Base-by-base conservation (phyloP, 2,797 vertebrate genomes). In the Chloroceryle amazona region DNA sequence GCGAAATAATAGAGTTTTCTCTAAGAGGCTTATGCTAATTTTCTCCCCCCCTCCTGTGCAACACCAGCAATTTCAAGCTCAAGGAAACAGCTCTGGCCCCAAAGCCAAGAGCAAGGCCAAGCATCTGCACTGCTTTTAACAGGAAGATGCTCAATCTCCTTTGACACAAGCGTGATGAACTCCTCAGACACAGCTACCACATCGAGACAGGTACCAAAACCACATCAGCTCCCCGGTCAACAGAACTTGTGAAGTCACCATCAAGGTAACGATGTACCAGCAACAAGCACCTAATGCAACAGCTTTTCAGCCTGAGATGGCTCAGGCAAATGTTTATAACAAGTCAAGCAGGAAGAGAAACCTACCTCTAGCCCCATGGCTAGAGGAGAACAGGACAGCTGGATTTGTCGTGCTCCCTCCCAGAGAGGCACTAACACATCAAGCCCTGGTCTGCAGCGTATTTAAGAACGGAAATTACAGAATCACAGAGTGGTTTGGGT, bases 401-500 rank as follows among this genome's bases (percentile, higher is more conserved):
- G 29, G 67, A 72, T 73, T 35, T 62, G 44, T 62, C 47, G 15
- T 31, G 31, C 52, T 81, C 62, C 44, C 15, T 78, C 26, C 29
- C 22, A 33, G 31, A 29, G 11, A 63, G 51, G 28, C 37, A 39
- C 4, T 55, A 70, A 84, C 44, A 60, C 29, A 73, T 52, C 39
- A 67, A 33, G 28, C 63, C 29, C 21, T 35, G 22, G 23, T 44
- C 41, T 63, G 42, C 29, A 28, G 5, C 1, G 1, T 51, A 63
- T 81, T 87, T 82, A 82, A 89, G 78, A 42, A 86, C 26, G 62
- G 42, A 62, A 84, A 72, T n/a, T 51, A 55, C 2, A 46, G 17
- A 74, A 84, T 47, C 11, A n/a, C 25, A 55, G 41, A 41, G 29
- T 14, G 17, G 31, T 54, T 37, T 78, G 51, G 11, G 8, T 17